Evolutionary conservation across 30 jellyfish, hydroid and myxozoan species (phyloP), one percentile per base, ranked within the genome.

Genomic region (Sanderia malayensis): DNA sequence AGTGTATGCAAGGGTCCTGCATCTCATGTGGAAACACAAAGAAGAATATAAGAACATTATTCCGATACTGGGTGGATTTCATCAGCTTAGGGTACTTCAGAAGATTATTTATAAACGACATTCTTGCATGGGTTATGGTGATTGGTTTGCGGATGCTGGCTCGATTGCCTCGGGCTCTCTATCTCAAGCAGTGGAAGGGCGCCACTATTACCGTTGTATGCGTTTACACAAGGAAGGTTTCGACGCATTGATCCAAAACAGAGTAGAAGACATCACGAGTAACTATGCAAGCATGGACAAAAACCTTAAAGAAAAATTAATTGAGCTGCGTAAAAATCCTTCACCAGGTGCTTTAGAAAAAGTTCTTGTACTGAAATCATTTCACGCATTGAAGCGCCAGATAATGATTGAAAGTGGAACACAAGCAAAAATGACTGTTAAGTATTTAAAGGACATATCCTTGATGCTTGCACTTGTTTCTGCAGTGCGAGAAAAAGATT

Each of bases 381-480:
- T 49, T 19, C 23, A 4, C 64, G 23, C 23, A 49, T 49, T 49
- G 64, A 49, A 49, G 24, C 23, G 2, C 23, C 64, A 49, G 27
- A 49, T 49, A 15, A 19, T 49, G 64, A 8, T 4, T 8, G 27
- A 11, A 19, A 18, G 64, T 18, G 3, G 64, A 49, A 19, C 64
- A 9, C 64, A 49, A 18, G 64, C 27, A 19, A 19, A 49, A 18
- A 49, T 49, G 64, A 49, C 27, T 3, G 64, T 49, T 7, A 49
- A 49, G 45, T 76, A 76, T 28, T 72, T 76, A 11, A 31, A 19
- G 34, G 89, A 77, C 57, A 66, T 65, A 20, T 77, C 89, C 20
- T 46, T 67, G 27, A 33, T 77, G 74, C 74, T 63, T 4, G 81
- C 89, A 45, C 53, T 77, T 32, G 89, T 65, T 1, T 77, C 89